Percentiles rank a stretch among this genome's conserved stretches.
These are phyloP conservation scores for Lydus trimaculatus DNA, from an alignment of 2,888 invertebrate genomes.

Conservation along the genomic window DNA sequence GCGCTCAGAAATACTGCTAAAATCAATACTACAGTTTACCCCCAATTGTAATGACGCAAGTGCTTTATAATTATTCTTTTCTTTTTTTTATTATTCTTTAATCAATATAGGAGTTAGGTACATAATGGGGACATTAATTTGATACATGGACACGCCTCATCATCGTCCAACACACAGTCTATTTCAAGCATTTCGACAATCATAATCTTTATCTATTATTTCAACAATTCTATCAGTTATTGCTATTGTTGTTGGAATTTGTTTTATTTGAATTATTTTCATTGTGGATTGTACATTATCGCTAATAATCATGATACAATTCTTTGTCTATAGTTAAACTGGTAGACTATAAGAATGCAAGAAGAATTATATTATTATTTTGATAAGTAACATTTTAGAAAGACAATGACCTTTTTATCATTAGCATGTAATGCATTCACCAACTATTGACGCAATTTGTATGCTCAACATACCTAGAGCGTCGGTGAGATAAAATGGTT, in stretches of 20 bases:
- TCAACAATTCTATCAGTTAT: neutral
- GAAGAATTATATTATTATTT: slow-evolving; percentile 3
- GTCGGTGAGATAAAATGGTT: slow-evolving; percentile 6
- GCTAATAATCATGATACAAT: neutral
- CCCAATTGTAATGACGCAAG: slow-evolving; percentile 45
- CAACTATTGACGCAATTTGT: slow-evolving; percentile 16
- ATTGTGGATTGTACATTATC: neutral
- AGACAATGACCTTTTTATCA: slow-evolving; percentile 30
- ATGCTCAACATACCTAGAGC: slow-evolving; percentile 12
- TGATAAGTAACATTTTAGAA: slow-evolving; percentile 17
- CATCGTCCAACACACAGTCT: too few relatives aligned
- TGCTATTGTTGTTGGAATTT: neutral
- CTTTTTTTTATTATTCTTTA: slow-evolving; percentile 30
- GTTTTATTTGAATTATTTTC: neutral
- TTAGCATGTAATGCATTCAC: slow-evolving; percentile 25
- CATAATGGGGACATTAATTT: slow-evolving; percentile 15
- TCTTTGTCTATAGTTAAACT: too few relatives aligned
- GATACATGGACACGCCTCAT: slow-evolving; percentile 8
- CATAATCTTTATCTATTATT: neutral
- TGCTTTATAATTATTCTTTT: slow-evolving; percentile 38
- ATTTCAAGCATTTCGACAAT: too few relatives aligned
- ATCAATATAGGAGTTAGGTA: slow-evolving; percentile 43
- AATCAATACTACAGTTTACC: slow-evolving; percentile 45
- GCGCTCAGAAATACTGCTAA: slow-evolving; percentile 40
- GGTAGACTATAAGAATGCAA: neutral